Evolutionary conservation across 2,888 invertebrate species (phyloP).

Genomic region (Neoitamus cyanurus): DNA sequence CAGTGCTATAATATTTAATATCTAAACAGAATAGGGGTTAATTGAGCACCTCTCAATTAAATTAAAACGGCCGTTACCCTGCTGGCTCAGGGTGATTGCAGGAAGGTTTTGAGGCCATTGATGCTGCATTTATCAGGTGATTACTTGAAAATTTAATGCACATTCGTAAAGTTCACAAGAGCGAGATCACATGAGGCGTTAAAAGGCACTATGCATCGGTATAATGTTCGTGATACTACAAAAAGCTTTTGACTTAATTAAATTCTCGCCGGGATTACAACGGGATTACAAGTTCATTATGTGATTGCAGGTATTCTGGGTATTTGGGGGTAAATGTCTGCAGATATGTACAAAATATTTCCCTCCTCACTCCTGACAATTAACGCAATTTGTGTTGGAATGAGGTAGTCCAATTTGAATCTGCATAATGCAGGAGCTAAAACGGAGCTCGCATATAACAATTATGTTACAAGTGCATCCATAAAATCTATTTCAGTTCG

Average conservation of each 20-base stretch:
- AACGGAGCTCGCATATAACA: too few relatives aligned
- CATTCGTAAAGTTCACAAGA: neutral
- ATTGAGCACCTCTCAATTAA: neutral
- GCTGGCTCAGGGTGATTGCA: neutral
- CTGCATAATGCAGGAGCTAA: neutral
- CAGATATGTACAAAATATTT: neutral
- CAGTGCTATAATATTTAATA: neutral
- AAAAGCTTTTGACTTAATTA: conserved; percentile 1
- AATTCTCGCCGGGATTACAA: neutral
- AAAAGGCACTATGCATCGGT: neutral
- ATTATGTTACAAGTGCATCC: too few relatives aligned
- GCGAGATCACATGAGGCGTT: neutral
- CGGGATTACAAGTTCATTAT: neutral
- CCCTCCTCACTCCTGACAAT: neutral
- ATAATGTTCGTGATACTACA: neutral
- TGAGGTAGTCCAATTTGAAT: neutral
- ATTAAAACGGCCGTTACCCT: neutral
- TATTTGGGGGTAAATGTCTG: neutral
- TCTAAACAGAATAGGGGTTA: neutral
- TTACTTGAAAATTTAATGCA: neutral
- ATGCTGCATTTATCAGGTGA: neutral
- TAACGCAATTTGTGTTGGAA: neutral
- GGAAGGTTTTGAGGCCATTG: neutral
- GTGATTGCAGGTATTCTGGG: neutral
- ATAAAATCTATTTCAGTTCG: too few relatives aligned